Evolutionary conservation across 2,797 vertebrate species (phyloP), one percentile per base, ranked within the genome.

Genomic region (Brachymystax lenok): DNA sequence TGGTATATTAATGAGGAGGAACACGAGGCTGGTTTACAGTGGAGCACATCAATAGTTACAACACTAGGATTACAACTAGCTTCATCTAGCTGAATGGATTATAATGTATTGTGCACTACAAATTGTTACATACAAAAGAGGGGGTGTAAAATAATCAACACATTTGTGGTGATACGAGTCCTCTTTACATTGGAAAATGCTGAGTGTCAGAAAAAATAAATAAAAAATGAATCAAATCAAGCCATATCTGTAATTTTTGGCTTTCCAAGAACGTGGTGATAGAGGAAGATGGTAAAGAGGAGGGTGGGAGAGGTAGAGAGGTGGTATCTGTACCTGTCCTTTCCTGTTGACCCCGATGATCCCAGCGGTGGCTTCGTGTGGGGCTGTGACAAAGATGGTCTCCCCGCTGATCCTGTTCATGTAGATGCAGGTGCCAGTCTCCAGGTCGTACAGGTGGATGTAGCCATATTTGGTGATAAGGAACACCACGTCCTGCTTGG

Each of bases 321-420:
- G 12, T 70, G 69, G 71, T 79, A 92, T 77, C 28, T 74, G 79
- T 95, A 99, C 98, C 92, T 99, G 98, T 93, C 98, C 98, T 91
- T 99, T 99, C 88, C 98, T 94, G 94, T 99, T 99, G 68, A 99
- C 98, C 30, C 98, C 98, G 78, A 99, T 99, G 90, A 99, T 99
- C 86, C 98, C 98, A 69, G 98, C 95, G 5, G 98, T 99, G 77
- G 98, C 96, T 90, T 99, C 98, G 3, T 99, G 98, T 64, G 97
- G 96, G 10, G 98, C 98, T 0, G 98, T 99, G 74, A 99, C 98
- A 84, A 99, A 99, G 90, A 99, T 99, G 73, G 98, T 99, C 90
- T 99, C 98, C 52, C 98, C 98, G 67, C 98, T 99, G 90, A 99
- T 99, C 85, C 98, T 94, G 90, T 99, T 99, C 98, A 99, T 99